Conservation (phyloP, 2,797 vertebrate species). For the Cossypha heuglini region DNA sequence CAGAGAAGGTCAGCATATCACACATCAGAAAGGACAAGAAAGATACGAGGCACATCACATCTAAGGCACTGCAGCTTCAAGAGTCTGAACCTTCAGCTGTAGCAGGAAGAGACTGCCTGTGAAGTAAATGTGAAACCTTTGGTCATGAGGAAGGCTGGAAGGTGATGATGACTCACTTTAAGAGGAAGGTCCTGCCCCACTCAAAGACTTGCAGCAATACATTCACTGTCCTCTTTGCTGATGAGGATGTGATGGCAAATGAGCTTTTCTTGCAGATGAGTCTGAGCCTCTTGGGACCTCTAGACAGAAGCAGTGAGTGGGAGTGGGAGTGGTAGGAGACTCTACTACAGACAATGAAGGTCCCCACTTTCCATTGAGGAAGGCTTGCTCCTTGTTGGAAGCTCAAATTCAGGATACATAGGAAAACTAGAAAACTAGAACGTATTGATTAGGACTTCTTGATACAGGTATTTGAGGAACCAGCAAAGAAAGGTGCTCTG, state of each 20-base stretch:
- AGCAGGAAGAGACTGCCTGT: background rate
- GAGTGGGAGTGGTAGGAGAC: background rate
- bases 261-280: background rate
- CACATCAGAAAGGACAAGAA: background rate
- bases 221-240: background rate
- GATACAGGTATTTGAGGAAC: background rate
- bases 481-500: background rate
- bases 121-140: background rate
- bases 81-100: background rate
- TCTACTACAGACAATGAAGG: background rate
- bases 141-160: background rate
- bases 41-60: background rate
- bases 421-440: background rate
- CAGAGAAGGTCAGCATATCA: background rate
- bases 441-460: background rate
- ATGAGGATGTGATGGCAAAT: background rate
- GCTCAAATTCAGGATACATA: background rate
- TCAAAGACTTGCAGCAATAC: background rate
- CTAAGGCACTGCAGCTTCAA: background rate
- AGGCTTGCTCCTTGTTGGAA: background rate
- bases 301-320: rapidly evolving
- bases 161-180: background rate
- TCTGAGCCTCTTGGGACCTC: background rate
- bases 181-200: background rate
- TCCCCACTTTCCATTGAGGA: background rate